phyloP scores from a whole-genome alignment of 2,797 vertebrate species.

The Linurgus olivaceus region DNA sequence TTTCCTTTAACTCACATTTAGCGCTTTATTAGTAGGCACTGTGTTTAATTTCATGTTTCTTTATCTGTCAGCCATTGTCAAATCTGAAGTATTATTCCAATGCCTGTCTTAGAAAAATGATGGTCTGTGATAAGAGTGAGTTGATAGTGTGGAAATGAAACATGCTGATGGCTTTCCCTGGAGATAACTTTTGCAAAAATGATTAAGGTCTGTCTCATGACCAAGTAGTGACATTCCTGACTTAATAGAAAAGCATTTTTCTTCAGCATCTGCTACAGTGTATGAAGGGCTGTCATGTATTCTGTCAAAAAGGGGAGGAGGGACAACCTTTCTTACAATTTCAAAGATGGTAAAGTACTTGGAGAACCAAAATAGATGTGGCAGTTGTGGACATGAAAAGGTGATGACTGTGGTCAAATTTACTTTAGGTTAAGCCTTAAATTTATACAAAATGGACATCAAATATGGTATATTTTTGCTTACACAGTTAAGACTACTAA shows the following conservation, averaged over 20 bases:
- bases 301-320: slow-evolving; percentile 12
- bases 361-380: slow-evolving; percentile 19
- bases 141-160: slow-evolving; percentile 56
- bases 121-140: slow-evolving; percentile 29
- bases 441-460: neutral
- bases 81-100: slow-evolving; percentile 16
- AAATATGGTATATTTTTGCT: neutral
- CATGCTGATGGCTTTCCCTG: slow-evolving; percentile 46
- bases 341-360: slow-evolving; percentile 1
- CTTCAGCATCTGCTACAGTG: slow-evolving; percentile 55
- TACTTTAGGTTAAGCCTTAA: neutral
- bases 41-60: neutral
- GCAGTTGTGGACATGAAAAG: neutral
- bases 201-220: slow-evolving; percentile 49
- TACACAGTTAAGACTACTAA: neutral
- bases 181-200: slow-evolving; percentile 55
- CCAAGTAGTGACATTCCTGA: slow-evolving; percentile 42
- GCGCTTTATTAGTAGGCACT: neutral
- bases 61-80: slow-evolving; percentile 9
- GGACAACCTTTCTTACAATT: slow-evolving; percentile 17
- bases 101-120: slow-evolving; percentile 50
- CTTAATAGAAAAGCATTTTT: slow-evolving; percentile 70
- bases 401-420: neutral
- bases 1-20: neutral
- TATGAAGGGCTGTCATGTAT: slow-evolving; percentile 40